A percentile compares a stretch with the other conserved stretches of the same genome.
Conservation (phyloP, 2,113 vertebrate species). For the Hypomesus transpacificus region DNA sequence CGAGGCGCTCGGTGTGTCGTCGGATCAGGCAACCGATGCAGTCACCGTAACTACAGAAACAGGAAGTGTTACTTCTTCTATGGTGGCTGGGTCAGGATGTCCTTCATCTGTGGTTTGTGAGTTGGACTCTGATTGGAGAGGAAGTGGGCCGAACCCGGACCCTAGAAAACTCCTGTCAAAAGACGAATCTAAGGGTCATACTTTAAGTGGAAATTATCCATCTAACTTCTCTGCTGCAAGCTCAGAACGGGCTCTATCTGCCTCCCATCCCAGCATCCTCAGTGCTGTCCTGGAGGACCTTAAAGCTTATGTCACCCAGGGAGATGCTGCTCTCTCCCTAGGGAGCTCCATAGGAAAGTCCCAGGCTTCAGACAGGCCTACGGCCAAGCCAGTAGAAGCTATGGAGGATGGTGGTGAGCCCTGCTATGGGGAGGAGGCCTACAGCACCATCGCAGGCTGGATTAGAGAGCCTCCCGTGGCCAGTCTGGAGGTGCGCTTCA, state of each 20-base stretch:
- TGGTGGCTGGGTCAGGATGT: too few species aligned
- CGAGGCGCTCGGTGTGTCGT: neutral
- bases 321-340: conserved; percentile 14
- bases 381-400: neutral
- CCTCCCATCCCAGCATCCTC: conserved; percentile 17
- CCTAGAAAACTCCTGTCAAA: neutral
- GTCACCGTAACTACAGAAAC: neutral
- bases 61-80: neutral
- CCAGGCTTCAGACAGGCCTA: conserved; percentile 7
- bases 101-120: neutral
- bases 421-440: conserved; percentile 49
- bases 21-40: conserved; percentile 7
- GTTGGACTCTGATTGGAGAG: conserved; percentile 2
- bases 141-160: neutral
- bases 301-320: conserved; percentile 50
- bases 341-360: neutral
- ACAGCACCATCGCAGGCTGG: conserved; percentile 74
- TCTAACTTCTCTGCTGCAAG: neutral
- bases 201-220: neutral
- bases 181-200: conserved; percentile 11
- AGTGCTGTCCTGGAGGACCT: conserved; percentile 53
- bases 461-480: conserved; percentile 74
- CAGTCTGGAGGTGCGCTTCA: conserved; percentile 79
- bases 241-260: neutral
- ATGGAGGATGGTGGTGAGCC: conserved; percentile 12